Evolutionary conservation across 2,113 vertebrate genomes (phyloP).

Genomic region (Lethenteron reissneri): DNA sequence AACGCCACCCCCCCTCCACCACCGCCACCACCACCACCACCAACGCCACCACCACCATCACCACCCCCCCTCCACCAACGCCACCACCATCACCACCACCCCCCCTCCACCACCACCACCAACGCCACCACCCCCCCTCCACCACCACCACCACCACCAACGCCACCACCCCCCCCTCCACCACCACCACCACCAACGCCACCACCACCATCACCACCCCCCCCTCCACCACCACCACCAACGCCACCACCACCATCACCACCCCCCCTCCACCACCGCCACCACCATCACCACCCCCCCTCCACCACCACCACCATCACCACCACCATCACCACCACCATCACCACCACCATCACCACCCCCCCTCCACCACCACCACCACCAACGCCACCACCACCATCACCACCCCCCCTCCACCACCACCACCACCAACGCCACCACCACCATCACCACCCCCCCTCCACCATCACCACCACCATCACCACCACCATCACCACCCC

Average conservation of each 20-base stretch:
- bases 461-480: too few species aligned
- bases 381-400: neutral
- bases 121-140: neutral
- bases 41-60: neutral
- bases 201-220: neutral
- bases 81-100: neutral
- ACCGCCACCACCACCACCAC: neutral
- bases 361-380: neutral
- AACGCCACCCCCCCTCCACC: too few species aligned
- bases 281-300: neutral
- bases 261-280: neutral
- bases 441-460: neutral
- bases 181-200: neutral
- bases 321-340: neutral
- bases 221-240: neutral
- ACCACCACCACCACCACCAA: neutral
- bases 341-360: neutral
- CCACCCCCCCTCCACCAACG: neutral
- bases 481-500: too few species aligned
- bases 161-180: neutral
- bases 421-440: neutral
- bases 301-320: neutral
- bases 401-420: too few species aligned
- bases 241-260: neutral
- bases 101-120: neutral